phyloP scores from a whole-genome alignment of 2,888 invertebrate species.

The Lepas anatifera region DNA sequence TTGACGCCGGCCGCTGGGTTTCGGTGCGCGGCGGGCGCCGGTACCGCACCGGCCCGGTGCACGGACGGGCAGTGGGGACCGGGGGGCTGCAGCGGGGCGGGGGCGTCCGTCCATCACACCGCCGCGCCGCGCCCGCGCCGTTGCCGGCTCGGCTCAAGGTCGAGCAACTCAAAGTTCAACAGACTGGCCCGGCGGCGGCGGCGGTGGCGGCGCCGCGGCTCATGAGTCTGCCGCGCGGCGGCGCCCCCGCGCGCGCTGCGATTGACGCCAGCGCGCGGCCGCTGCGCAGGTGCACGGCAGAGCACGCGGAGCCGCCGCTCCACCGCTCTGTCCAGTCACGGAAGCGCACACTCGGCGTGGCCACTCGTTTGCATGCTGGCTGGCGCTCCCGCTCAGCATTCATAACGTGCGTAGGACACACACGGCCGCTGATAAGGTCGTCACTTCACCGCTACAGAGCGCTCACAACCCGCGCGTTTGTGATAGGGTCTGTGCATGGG shows the following conservation, averaged over 20 bases:
- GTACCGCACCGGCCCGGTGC: not conserved
- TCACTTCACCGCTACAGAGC: too few species aligned
- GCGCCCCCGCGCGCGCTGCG: constrained; percentile 1
- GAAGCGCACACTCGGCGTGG: too few species aligned
- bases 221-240: too few species aligned
- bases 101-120: not conserved
- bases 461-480: too few species aligned
- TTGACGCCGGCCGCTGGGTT: too few species aligned
- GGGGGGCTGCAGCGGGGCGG: not conserved
- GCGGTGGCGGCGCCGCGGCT: not conserved
- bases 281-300: not conserved
- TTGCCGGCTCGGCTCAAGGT: not conserved
- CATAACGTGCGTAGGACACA: too few species aligned
- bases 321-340: too few species aligned
- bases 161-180: constrained; percentile 1
- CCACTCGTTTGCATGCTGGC: too few species aligned
- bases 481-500: too few species aligned
- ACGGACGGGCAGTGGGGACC: not conserved
- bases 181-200: constrained; percentile 18
- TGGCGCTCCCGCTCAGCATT: too few species aligned
- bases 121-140: not conserved
- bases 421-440: too few species aligned
- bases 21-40: not conserved
- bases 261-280: not conserved
- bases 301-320: too few species aligned